A percentile compares a stretch with the other conserved stretches of the same genome.
phyloP scores from a whole-genome alignment of 2,888 invertebrate genomes.

The Sarcophaga carnaria region DNA sequence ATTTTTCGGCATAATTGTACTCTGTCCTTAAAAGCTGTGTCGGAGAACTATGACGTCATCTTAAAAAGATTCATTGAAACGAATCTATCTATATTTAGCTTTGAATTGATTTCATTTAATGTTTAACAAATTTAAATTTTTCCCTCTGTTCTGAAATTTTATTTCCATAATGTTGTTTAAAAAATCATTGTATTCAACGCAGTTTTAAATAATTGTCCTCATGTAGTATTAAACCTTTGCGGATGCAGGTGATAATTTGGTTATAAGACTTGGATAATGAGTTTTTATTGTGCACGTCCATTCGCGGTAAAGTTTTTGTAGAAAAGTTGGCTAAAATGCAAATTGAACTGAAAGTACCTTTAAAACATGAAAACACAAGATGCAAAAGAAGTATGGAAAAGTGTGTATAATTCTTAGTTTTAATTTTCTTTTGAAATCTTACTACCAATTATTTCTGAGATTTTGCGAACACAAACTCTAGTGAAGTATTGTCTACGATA shows the following conservation, averaged over 20 bases:
- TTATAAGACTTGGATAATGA: slow-evolving; percentile 21
- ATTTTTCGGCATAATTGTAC: too few relatives aligned
- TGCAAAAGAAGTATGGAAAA: neutral
- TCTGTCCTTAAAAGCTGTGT: too few relatives aligned
- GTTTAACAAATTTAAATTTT: too few relatives aligned
- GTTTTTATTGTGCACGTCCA: slow-evolving; percentile 19
- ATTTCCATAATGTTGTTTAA: too few relatives aligned
- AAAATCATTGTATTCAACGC: too few relatives aligned
- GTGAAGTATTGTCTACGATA: too few relatives aligned
- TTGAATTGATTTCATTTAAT: too few relatives aligned
- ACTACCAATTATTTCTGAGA: neutral
- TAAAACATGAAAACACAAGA: neutral
- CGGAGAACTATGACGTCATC: too few relatives aligned
- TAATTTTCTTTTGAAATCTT: neutral
- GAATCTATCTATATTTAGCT: too few relatives aligned
- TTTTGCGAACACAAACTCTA: neutral
- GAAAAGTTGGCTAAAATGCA: slow-evolving; percentile 16
- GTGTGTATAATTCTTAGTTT: neutral
- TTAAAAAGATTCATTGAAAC: too few relatives aligned
- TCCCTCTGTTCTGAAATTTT: too few relatives aligned
- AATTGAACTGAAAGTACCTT: slow-evolving; percentile 7
- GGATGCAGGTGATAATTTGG: slow-evolving; percentile 2
- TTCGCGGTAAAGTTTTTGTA: slow-evolving; percentile 15
- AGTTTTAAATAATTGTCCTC: too few relatives aligned
- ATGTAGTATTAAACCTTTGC: neutral